Evolutionary conservation across 2,888 invertebrate species (phyloP).

Genomic region (Torymus tubicola): DNA sequence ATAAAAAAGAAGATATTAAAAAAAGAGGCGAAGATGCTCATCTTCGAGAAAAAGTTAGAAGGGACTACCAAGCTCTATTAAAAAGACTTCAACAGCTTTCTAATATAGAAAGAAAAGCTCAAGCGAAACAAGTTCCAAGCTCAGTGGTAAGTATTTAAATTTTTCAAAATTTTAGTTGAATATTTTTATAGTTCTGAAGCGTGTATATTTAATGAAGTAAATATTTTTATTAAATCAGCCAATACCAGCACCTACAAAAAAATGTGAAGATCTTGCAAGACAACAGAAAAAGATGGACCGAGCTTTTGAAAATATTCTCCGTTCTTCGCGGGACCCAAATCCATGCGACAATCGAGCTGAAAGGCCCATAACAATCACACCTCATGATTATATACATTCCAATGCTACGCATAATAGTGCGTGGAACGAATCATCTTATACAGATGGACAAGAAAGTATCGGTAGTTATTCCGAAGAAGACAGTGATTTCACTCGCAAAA

Average conservation of each 20-base stretch:
- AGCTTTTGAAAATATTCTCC: conserved; percentile 75
- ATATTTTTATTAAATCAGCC: conserved; percentile 55
- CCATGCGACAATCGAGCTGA: conserved; percentile 53
- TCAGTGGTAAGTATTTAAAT: conserved; percentile 59
- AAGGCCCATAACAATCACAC: conserved; percentile 64
- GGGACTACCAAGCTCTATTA: conserved; percentile 70
- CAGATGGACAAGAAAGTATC: conserved; percentile 32
- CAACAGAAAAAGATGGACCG: conserved; percentile 78
- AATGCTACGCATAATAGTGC: conserved; percentile 46
- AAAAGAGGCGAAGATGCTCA: conserved; percentile 70
- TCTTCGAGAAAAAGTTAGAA: conserved; percentile 69
- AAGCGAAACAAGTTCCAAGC: conserved; percentile 64
- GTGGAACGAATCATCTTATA: conserved; percentile 61
- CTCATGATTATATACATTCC: conserved; percentile 57
- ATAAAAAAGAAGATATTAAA: conserved; percentile 63
- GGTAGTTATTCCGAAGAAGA: conserved; percentile 53
- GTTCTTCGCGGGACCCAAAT: conserved; percentile 46
- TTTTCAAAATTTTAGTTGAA: conserved; percentile 2
- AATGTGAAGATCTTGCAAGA: conserved; percentile 74
- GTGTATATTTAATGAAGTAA: background rate
- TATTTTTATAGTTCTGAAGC: conserved; percentile 5
- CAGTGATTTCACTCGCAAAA: conserved; percentile 65
- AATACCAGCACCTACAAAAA: conserved; percentile 64
- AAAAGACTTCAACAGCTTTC: conserved; percentile 67
- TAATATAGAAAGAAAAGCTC: conserved; percentile 68